A percentile compares a stretch with the other conserved stretches of the same genome.
phyloP scores from a whole-genome alignment of 2,888 invertebrate genomes.

The Melipona bicolor region DNA sequence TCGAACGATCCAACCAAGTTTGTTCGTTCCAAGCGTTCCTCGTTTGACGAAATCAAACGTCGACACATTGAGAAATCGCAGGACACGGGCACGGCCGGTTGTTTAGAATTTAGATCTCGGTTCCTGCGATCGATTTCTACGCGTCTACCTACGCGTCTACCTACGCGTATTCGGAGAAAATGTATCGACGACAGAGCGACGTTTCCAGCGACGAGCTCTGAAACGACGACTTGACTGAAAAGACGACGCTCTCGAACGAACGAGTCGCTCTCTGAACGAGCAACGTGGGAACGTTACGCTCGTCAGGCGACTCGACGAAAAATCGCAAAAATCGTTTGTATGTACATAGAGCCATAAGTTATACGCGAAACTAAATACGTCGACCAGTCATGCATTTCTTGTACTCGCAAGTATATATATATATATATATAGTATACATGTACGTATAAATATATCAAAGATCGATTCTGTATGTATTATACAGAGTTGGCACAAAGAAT shows the following conservation, averaged over 20 bases:
- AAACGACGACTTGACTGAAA: too few relatives aligned
- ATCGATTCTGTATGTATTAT: constrained; percentile 66
- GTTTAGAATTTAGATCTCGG: neutral
- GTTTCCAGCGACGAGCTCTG: neutral
- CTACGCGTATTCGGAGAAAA: neutral
- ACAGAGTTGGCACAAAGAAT: constrained; percentile 72
- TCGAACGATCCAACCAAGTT: neutral
- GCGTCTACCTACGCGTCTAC: neutral
- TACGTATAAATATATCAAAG: constrained; percentile 19
- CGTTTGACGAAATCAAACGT: neutral
- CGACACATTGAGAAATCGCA: neutral
- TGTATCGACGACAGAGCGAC: neutral
- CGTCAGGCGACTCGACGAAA: constrained; percentile 11
- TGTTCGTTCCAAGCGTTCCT: constrained; percentile 7
- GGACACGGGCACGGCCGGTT: neutral
- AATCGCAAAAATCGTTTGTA: constrained; percentile 57
- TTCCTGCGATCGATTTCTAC: neutral
- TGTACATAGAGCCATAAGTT: constrained; percentile 61
- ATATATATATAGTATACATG: neutral
- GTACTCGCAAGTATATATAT: constrained; percentile 42
- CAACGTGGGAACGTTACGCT: constrained; percentile 21
- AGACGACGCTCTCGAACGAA: constrained; percentile 8
- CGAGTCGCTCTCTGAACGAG: too few relatives aligned
- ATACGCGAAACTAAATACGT: constrained; percentile 56
- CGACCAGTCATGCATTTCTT: constrained; percentile 75